Base-by-base conservation (phyloP, 2,113 vertebrate genomes). In the Pundamilia nyererei region DNA sequence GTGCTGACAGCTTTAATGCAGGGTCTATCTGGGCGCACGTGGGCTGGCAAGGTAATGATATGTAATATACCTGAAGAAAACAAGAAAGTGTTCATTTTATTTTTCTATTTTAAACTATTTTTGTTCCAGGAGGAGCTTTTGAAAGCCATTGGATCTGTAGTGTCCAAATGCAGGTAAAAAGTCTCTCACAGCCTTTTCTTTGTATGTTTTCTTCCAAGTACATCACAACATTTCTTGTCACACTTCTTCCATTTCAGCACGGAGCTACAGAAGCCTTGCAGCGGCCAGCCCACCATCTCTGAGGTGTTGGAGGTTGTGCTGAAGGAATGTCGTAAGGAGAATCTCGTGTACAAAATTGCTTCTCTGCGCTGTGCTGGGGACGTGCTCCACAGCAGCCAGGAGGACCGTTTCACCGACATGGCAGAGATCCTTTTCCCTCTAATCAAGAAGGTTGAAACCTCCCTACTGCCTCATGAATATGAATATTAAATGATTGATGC, bases 301-400 rank as follows among this genome's bases (percentile, higher is more conserved):
- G 97, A 98, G 80, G 94, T 98, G 62, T 77, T 98, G 84, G 97
- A 98, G 72, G 94, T 97, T 51, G 95, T 99, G 82, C 86, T 99
- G 81, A 99, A 98, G 87, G 99, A 99, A 82, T 98, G 98, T 56
- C 96, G 96, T 55, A 99, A 97, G 81, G 99, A 99, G 89, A 99
- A 95, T 87, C 93, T 97, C 3, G 96, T 96, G 38, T 99, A 99
- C 81, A 99, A 98, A 93, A 97, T 98, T 86, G 97, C 96, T 6
- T 98, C 98, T 1, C 93, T 99, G 62, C 96, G 96, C 53, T 98
- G 98, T 58, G 94, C 94, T 0, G 98, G 95, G 7, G 97, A 96
- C 2, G 96, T 98, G 82, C 95, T 99, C 45, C 96, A 97, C 87
- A 96, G 97, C 68, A 97, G 97, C 21, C 95, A 97, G 92, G 97